Percentiles rank a stretch among this genome's conserved stretches.
Evolutionary conservation across 2,888 invertebrate genomes (phyloP).

Genomic region (Alloplasta piceator): DNA sequence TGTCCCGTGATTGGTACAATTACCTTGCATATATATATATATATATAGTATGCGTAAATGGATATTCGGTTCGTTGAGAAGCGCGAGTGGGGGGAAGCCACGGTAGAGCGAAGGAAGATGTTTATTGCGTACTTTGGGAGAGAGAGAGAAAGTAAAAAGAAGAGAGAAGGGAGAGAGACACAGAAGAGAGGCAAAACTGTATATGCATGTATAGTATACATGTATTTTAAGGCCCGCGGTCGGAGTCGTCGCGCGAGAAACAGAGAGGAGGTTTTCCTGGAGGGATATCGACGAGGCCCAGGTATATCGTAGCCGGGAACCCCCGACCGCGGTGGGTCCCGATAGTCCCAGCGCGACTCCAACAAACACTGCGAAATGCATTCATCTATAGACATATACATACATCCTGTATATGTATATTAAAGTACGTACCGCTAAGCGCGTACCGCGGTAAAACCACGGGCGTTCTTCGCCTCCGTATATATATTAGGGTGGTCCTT

Average conservation of each 20-base stretch:
- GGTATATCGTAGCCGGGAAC: conserved; percentile 51
- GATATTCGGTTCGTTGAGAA: not conserved
- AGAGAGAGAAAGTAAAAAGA: conserved; percentile 26
- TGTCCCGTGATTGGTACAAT: no score
- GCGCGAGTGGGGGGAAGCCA: not conserved
- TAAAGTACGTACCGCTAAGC: conserved; percentile 6
- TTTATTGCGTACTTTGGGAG: conserved; percentile 41
- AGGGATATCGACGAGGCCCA: conserved; percentile 48
- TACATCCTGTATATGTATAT: conserved; percentile 1
- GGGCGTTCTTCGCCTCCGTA: conserved; percentile 40
- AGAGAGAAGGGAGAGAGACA: conserved; percentile 40
- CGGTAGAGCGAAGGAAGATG: conserved; percentile 21
- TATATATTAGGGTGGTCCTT: no score
- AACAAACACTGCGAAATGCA: not conserved
- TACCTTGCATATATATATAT: no score
- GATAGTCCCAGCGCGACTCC: conserved; percentile 37
- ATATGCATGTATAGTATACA: not conserved
- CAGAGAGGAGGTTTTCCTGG: conserved; percentile 44
- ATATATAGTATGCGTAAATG: no score
- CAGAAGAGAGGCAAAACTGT: not conserved
- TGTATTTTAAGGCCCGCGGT: not conserved
- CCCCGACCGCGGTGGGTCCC: conserved; percentile 46
- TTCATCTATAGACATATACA: conserved; percentile 23
- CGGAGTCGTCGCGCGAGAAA: conserved; percentile 37
- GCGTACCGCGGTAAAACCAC: conserved; percentile 57